Evolutionary conservation across 2,888 invertebrate genomes (phyloP), one percentile per base, ranked within the genome.

Genomic region (Oscheius sp.): DNA sequence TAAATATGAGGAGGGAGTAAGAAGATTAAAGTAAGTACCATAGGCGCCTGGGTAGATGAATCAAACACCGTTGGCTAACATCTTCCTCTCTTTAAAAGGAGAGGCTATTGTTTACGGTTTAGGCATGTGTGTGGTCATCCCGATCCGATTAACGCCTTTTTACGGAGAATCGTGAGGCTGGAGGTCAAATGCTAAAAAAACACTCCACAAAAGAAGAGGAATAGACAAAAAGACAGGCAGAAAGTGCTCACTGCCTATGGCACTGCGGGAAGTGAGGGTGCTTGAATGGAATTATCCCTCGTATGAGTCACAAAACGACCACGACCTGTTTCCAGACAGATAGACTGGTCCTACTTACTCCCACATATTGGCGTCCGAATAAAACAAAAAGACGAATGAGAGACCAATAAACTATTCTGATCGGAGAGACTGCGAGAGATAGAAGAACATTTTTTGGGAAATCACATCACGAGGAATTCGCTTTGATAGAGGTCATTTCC

Each of bases 211-310:
- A 27, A 17, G 27, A 50, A 27, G 3, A 15, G 50, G 3, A 20
- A 50, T 20, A 5, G 15, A n/a, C 23, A 33, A 33, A 20, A 27
- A 29, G 17, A 53, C 17, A n/a, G 31, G 15, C n/a, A 29, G 15
- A 27, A 23, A 45, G 61, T 42, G 34, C 20, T 15, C 33, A n/a
- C 42, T 12, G 42, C 45, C 61, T 45, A 42, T 45, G 61, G 61
- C 61, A 61, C 15, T 61, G 45, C 42, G 61, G 61, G 27, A 29
- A 45, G 61, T 55, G 55, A 33, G 55, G 55, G 34, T 61, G 61
- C 61, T 61, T 45, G 61, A 61, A 61, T 61, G 61, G 61, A 61
- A 61, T 61, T 61, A 61, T 61, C 61, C 61, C 61, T 61, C 61
- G 61, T 61, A 61, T 61, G 61, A 61, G 61, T 61, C 61, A 61